Conservation (phyloP, 2,888 invertebrate species). For the Julus scanicus region DNA sequence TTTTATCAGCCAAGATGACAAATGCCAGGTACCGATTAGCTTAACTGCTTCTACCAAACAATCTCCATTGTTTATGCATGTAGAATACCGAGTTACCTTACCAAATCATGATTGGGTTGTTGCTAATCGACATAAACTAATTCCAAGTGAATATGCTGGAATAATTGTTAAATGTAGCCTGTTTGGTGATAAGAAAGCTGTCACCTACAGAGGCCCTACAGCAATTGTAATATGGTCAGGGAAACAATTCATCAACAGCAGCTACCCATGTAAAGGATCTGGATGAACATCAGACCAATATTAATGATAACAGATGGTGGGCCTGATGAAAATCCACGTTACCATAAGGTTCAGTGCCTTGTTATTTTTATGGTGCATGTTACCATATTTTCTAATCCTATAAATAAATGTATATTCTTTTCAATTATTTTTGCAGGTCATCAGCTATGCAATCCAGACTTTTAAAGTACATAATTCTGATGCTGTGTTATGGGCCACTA, state of each 20-base stretch:
- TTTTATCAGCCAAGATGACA: neutral
- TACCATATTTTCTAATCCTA: no score
- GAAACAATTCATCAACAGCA: no score
- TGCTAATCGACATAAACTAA: no score
- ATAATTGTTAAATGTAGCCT: conserved; percentile 56
- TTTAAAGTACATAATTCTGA: conserved; percentile 60
- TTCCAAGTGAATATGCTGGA: no score
- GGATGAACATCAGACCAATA: conserved; percentile 62
- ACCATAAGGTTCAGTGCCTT: no score
- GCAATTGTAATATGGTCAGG: no score
- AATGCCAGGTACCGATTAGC: neutral
- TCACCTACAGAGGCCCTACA: no score
- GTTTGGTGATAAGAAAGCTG: conserved; percentile 61
- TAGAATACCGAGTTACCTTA: no score
- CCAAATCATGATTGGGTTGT: no score
- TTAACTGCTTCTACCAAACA: neutral
- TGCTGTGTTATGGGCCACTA: conserved; percentile 60
- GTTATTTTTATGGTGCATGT: no score
- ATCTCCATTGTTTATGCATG: no score
- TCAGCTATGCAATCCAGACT: conserved; percentile 58
- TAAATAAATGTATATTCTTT: conserved; percentile 29
- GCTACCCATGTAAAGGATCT: conserved; percentile 62
- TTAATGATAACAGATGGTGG: conserved; percentile 62
- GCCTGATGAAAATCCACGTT: conserved; percentile 54
- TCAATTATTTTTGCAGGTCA: conserved; percentile 59